Evolutionary conservation across 2,888 invertebrate species (phyloP), one percentile per base, ranked within the genome.

Genomic region (Synergus itoensis): DNA sequence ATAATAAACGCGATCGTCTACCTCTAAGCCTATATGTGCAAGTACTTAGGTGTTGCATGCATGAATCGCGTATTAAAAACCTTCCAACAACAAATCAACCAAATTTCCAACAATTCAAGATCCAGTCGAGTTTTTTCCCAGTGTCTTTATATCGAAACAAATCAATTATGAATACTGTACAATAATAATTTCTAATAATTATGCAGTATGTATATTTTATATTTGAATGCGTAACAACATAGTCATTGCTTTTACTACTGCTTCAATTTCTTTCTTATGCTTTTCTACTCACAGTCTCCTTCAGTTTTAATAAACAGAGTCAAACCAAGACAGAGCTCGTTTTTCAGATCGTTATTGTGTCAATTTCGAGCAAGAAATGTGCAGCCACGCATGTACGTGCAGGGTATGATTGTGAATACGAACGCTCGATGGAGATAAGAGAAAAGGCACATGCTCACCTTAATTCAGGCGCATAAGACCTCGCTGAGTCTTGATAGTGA

Each of bases 11-110:
- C 78, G 80, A 80, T 79, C 82, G 78, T 80, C 75, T 83, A 82
- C 83, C 83, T 83, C 81, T 83, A 78, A 83, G 81, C 41, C 65
- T 65, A 65, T 41, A 21, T 65, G 65, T n/a, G 43, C 18, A 43
- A 65, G 41, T 65, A n/a, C 65, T 65, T 82, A 80, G 84, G 84
- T 83, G 82, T 85, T 85, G 81, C 82, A 81, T 78, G 84, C 82
- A 80, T 82, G 82, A 78, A 78, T 80, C 81, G 81, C 80, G 80
- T 80, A 83, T 82, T 78, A 83, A 83, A 80, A 65, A 65, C 53
- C n/a, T 53, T 53, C n/a, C 53, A 53, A 53, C n/a, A 8, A n/a
- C n/a, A n/a, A n/a, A n/a, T n/a, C 16, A 53, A n/a, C n/a, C 16
- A 53, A 53, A 53, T 53, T 53, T 53, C 53, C 7, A 53, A 9